These are phyloP conservation scores for Gallinago media DNA, from an alignment of 2,113 vertebrate species.

Conservation along the genomic window DNA sequence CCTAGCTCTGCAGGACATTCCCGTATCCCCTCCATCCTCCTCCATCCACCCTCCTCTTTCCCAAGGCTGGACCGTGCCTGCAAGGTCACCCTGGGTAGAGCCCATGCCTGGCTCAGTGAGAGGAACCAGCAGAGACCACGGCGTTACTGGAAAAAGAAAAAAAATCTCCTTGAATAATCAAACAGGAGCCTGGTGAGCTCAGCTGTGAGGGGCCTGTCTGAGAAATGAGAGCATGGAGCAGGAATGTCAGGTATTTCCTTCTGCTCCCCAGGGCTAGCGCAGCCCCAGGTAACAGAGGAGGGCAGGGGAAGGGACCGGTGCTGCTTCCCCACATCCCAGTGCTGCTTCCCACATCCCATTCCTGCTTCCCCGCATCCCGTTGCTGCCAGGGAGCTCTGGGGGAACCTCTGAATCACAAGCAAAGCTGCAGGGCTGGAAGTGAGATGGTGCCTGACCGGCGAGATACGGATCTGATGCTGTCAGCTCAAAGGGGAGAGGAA, in stretches of 20 bases:
- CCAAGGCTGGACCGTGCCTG: not conserved
- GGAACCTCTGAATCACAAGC: not conserved
- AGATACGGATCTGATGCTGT: not conserved
- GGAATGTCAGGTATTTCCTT: slow-evolving; percentile 54
- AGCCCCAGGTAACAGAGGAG: not conserved
- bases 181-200: not conserved
- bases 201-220: not conserved
- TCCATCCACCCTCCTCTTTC: not conserved
- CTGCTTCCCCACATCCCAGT: not conserved
- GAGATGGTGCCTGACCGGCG: accelerated
- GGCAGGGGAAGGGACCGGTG: not conserved
- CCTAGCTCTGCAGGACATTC: not conserved
- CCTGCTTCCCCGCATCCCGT: not conserved
- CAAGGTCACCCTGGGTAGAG: not conserved
- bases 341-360: too few species aligned
- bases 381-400: not conserved
- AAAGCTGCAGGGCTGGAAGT: not conserved
- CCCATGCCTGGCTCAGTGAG: not conserved
- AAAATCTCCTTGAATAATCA: not conserved
- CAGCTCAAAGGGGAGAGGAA: not conserved
- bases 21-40: not conserved
- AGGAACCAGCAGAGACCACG: not conserved
- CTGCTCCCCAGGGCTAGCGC: not conserved
- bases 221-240: slow-evolving; percentile 22
- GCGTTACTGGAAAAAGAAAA: not conserved